Evolutionary conservation across 2,888 invertebrate species (phyloP), one percentile per base, ranked within the genome.

Genomic region (Tinea trinotella): DNA sequence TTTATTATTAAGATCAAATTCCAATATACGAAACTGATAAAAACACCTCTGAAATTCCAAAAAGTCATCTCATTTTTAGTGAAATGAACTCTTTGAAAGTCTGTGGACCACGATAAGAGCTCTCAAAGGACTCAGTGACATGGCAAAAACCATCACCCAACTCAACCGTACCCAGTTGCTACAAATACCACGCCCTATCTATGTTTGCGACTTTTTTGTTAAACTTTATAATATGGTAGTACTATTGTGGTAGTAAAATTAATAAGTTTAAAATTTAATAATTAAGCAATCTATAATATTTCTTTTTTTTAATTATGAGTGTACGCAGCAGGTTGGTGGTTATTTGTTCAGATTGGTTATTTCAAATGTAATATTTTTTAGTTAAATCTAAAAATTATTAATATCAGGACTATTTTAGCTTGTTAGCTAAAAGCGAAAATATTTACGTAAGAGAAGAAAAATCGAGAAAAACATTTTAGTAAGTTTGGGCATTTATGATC

Each of bases 21-120:
- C n/a, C n/a, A n/a, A n/a, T n/a, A n/a, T n/a, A n/a, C n/a, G n/a
- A n/a, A n/a, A n/a, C n/a, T n/a, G n/a, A n/a, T n/a, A n/a, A n/a
- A n/a, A 22, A 22, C 7, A 22, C 7, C 22, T 3, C 7, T 22
- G 22, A 22, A 22, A 22, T 22, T 5, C 3, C 22, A 7, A 30
- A 30, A 30, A 5, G 36, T 46, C 19, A 56, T 35, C 30, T 53
- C 59, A 58, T 60, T 56, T 54, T 56, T 55, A 53, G 50, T 52
- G 34, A 40, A 53, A 53, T 56, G 53, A 44, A 46, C 52, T 54
- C 10, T 53, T 54, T 36, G 48, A 55, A 48, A 40, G 60, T 53
- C 61, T 61, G 60, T 52, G 54, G 52, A 49, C 19, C 17, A 49
- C 48, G 61, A 63, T 63, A 62, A 59, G 58, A 54, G 56, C 55